Evolutionary conservation across 2,888 invertebrate species (phyloP).

Genomic region (Hyposoter dolosus): DNA sequence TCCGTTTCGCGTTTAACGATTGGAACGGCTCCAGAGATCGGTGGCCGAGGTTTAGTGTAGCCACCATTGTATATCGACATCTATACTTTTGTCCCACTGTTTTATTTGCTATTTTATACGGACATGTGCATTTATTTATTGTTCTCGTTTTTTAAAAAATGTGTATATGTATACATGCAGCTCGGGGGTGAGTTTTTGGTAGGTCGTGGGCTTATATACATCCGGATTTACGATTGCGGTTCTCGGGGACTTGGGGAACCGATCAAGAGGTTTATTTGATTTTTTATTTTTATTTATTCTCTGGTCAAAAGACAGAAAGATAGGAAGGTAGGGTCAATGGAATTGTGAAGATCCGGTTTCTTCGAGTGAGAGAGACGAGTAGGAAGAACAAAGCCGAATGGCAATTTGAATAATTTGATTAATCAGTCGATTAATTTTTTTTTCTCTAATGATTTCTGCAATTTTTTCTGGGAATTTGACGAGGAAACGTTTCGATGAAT

Average conservation of each 20-base stretch:
- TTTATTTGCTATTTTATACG: slow-evolving; percentile 25
- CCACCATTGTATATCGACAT: slow-evolving; percentile 18
- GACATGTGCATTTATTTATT: background rate
- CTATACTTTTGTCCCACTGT: background rate
- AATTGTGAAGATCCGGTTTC: slow-evolving; percentile 55
- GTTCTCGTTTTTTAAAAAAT: background rate
- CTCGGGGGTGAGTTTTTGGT: slow-evolving; percentile 29
- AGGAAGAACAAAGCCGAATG: background rate
- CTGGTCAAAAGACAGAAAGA: background rate
- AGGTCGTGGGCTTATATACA: slow-evolving; percentile 27
- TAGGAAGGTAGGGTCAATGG: slow-evolving; percentile 7
- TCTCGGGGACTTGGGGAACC: slow-evolving; percentile 25
- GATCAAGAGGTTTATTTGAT: slow-evolving; percentile 20
- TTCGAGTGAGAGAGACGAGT: slow-evolving; percentile 12
- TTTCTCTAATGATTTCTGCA: background rate
- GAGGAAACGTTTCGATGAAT: background rate
- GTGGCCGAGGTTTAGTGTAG: slow-evolving; percentile 54
- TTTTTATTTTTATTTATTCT: slow-evolving; percentile 10
- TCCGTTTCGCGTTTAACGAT: slow-evolving; percentile 76
- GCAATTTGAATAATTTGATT: background rate
- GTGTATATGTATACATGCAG: background rate
- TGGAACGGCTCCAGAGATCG: slow-evolving; percentile 73
- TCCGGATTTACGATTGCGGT: slow-evolving; percentile 62
- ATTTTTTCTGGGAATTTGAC: no score
- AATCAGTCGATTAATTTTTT: background rate